Conservation (phyloP, 2,113 vertebrate genomes). For the Euleptes europaea region DNA sequence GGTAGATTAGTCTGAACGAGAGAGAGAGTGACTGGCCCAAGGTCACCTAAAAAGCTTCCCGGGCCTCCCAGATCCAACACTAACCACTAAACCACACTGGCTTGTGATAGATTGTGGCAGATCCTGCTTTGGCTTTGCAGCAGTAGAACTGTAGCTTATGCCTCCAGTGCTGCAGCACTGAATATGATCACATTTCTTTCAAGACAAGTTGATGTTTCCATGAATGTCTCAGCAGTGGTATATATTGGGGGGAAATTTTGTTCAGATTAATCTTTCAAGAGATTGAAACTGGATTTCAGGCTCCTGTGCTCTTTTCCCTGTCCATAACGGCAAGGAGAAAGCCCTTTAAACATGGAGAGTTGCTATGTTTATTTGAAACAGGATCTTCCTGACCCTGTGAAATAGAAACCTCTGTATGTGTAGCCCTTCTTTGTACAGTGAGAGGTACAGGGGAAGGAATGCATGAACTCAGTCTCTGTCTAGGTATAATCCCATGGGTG, state of each 20-base stretch:
- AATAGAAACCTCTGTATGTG: neutral
- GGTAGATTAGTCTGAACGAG: no score
- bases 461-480: no score
- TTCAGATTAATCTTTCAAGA: neutral
- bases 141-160: neutral
- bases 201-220: neutral
- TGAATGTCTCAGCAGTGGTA: neutral
- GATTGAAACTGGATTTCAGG: neutral
- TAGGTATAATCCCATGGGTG: neutral
- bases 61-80: no score
- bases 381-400: neutral
- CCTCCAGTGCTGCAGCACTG: neutral
- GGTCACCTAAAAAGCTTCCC: no score
- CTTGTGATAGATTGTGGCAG: no score
- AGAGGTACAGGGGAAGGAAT: neutral
- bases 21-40: no score
- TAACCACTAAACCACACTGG: no score
- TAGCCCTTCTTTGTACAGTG: no score
- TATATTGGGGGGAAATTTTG: neutral
- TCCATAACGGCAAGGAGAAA: neutral
- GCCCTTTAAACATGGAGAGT: neutral
- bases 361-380: neutral
- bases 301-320: neutral
- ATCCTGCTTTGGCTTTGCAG: neutral
- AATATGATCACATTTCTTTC: neutral